Evolutionary conservation across 2,113 vertebrate species (phyloP), one percentile per base, ranked within the genome.

Genomic region (Sinocyclocheilus anshuiensis): DNA sequence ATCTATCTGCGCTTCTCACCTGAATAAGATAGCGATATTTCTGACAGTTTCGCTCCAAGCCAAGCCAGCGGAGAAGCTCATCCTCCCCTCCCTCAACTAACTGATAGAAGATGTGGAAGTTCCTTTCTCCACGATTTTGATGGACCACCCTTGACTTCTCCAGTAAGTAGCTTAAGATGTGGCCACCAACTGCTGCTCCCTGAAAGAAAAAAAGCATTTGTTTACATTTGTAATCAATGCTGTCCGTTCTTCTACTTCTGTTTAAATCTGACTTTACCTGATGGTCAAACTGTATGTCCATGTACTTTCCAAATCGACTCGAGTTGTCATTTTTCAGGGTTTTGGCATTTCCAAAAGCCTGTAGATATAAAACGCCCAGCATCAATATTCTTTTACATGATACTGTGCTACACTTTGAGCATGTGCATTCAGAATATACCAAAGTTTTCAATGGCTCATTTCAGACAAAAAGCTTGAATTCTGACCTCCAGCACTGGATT

Each of bases 41-140:
- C 89, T 95, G 94, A 59, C 94, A 94, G 89, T 96, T 95, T 77
- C 95, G 95, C 81, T 97, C 94, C 77, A 99, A 94, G 36, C 98
- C 98, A 53, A 99, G 94, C 90, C 92, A 93, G 16, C 90, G 88
- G 2, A 99, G 95, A 1, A 96, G 92, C 10, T 96, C 93, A 0
- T 96, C 96, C 9, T 97, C 96, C 6, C 93, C 97, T 18, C 98
- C 97, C n/a, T 97, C 96, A 45, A 99, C 90, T 13, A 99, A 90
- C 93, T 99, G 98, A 90, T 99, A 99, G 94, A 99, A 99, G 89
- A 99, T 95, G 86, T 99, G 98, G 91, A 99, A 99, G 91, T 99
- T 99, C 91, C 98, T 96, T 86, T 99, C 98, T 0, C 97, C 97
- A 0, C 95, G 96, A 89, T 98, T 99, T 72, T 99, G 98, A 87